A percentile compares a stretch with the other conserved stretches of the same genome.
Evolutionary conservation across 1,140 invertebrate species (phyloP).

Genomic region (Euura saliciscinereae): DNA sequence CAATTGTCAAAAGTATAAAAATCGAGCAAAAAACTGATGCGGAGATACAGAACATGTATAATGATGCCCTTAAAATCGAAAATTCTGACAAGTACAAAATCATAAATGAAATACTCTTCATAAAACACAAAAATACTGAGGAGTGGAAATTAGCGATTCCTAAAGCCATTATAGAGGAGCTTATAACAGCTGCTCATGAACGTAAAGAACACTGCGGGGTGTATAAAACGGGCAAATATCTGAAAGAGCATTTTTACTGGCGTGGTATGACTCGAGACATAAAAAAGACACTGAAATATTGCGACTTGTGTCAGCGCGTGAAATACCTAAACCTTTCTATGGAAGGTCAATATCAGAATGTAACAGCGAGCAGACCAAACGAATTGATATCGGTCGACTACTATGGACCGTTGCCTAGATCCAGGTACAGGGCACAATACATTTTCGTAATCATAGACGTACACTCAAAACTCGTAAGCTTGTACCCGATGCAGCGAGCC

Average conservation of each 20-base stretch:
- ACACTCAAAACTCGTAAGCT: constrained; percentile 21
- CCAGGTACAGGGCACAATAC: constrained; percentile 11
- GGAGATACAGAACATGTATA: too few relatives aligned
- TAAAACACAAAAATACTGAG: too few relatives aligned
- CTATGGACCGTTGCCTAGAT: constrained; percentile 18
- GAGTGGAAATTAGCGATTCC: too few relatives aligned
- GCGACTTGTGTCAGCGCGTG: constrained; percentile 27
- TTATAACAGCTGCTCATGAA: constrained; percentile 14
- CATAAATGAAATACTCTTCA: too few relatives aligned
- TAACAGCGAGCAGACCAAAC: constrained; percentile 11
- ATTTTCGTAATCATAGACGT: constrained; percentile 18
- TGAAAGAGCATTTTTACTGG: constrained; percentile 25
- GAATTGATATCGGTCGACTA: constrained; percentile 18
- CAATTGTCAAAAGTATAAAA: too few relatives aligned
- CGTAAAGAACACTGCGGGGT: constrained; percentile 21
- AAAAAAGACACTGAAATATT: constrained; percentile 16
- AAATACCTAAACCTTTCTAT: constrained; percentile 26
- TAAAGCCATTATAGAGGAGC: too few relatives aligned
- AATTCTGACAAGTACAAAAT: too few relatives aligned
- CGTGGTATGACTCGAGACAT: constrained; percentile 19
- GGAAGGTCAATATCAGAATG: constrained; percentile 8
- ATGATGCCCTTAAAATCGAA: background rate
- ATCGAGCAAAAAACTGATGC: too few relatives aligned
- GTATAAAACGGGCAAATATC: constrained; percentile 19
- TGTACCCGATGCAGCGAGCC: constrained; percentile 33